Percentiles rank a stretch among this genome's conserved stretches.
These are phyloP conservation scores for Cremastobaeus sp. DNA, from an alignment of 2,888 invertebrate genomes.

Conservation along the genomic window DNA sequence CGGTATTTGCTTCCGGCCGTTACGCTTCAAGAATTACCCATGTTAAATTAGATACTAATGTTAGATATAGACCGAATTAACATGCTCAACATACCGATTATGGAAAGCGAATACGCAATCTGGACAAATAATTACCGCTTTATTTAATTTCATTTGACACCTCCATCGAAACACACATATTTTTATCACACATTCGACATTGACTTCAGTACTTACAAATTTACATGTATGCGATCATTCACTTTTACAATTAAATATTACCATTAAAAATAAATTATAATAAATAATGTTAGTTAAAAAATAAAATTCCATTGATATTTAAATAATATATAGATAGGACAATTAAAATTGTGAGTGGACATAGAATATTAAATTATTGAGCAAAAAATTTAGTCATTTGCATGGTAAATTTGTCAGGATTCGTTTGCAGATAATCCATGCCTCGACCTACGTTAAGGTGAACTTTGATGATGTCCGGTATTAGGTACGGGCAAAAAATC, in stretches of 20 bases:
- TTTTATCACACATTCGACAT: not conserved
- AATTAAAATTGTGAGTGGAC: not conserved
- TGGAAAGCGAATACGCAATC: constrained; percentile 19
- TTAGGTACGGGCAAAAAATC: constrained; percentile 69
- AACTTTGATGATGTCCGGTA: constrained; percentile 64
- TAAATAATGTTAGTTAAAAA: no score
- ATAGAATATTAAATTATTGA: not conserved
- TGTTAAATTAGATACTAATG: constrained; percentile 53
- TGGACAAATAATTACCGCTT: constrained; percentile 25
- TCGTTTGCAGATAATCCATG: constrained; percentile 23
- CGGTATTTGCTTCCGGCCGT: constrained; percentile 70
- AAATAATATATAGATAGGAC: not conserved
- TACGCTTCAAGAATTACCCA: constrained; percentile 59
- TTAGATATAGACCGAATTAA: constrained; percentile 54
- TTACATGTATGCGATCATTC: no score
- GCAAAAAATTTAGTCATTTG: constrained; percentile 55
- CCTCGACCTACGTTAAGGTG: constrained; percentile 70
- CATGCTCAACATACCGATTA: constrained; percentile 45
- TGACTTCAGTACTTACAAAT: no score
- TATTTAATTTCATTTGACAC: constrained; percentile 22
- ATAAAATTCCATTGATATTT: not conserved
- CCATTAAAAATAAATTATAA: not conserved
- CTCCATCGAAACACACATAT: constrained; percentile 5
- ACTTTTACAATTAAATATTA: not conserved
- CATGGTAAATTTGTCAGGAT: constrained; percentile 35